Evolutionary conservation across 1,140 invertebrate species (phyloP).

Genomic region (Leguminivora glycinivorella): DNA sequence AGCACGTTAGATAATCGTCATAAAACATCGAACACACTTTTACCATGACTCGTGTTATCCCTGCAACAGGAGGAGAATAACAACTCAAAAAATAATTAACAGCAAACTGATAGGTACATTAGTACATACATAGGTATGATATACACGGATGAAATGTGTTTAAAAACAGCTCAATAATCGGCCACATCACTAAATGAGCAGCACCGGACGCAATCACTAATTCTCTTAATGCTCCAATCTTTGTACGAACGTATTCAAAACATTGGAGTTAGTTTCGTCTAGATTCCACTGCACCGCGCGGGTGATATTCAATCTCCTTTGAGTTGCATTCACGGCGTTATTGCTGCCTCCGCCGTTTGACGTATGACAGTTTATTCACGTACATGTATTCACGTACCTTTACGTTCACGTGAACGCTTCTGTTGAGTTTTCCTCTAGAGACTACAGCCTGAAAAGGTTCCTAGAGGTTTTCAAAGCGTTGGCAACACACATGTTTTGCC

Average conservation of each 20-base stretch:
- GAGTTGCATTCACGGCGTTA: conserved; percentile 26
- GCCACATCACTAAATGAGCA: neutral
- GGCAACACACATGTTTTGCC: neutral
- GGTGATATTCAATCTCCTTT: conserved; percentile 37
- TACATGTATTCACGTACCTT: neutral
- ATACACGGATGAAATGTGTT: no score
- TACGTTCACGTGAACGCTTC: neutral
- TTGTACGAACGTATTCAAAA: conserved; percentile 25
- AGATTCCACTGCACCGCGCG: conserved; percentile 32
- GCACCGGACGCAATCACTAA: conserved; percentile 20
- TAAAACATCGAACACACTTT: no score
- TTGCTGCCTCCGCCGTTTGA: neutral
- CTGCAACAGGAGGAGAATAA: no score
- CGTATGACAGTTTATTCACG: conserved; percentile 9
- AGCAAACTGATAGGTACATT: no score
- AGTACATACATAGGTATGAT: no score
- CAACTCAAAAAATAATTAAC: no score
- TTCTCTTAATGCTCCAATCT: conserved; percentile 26
- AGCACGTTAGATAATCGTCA: no score
- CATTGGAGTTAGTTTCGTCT: conserved; percentile 32
- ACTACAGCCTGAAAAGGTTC: no score
- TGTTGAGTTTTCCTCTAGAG: no score
- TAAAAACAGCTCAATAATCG: neutral
- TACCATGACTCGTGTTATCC: no score
- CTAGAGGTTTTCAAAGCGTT: neutral